These are phyloP conservation scores for Heliopora coerulea DNA, from an alignment of 92 coral and sea anemone species.

Conservation along the genomic window DNA sequence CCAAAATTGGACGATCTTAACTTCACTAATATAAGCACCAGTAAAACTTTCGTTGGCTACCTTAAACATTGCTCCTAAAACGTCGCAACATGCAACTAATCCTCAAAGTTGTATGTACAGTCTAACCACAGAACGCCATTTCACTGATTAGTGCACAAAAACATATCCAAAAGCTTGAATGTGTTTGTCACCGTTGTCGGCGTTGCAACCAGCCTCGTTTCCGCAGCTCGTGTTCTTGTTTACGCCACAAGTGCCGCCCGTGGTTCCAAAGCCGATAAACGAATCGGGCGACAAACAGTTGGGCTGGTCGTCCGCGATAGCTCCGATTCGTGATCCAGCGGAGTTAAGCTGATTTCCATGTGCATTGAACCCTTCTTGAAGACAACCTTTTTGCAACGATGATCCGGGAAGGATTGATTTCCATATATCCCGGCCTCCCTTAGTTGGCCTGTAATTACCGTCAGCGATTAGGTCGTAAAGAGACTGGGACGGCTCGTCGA, in stretches of 20 bases:
- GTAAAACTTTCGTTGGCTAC: too few species aligned
- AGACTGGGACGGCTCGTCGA: constrained; percentile 20
- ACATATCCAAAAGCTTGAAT: constrained; percentile 36
- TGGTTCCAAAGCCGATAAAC: constrained; percentile 57
- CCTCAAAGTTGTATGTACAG: constrained; percentile 48
- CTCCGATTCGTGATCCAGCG: constrained; percentile 57
- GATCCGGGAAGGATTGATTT: constrained; percentile 42
- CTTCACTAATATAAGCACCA: too few species aligned
- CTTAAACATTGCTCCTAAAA: too few species aligned
- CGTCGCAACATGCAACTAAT: too few species aligned
- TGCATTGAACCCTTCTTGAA: constrained; percentile 53
- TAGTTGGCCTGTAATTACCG: constrained; percentile 30
- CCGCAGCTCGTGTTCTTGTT: constrained; percentile 37
- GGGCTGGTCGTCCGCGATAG: constrained; percentile 37
- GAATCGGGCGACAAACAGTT: constrained; percentile 56
- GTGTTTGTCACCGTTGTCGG: not conserved
- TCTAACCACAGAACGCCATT: too few species aligned
- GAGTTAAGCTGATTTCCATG: not conserved
- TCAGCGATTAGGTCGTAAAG: constrained; percentile 35
- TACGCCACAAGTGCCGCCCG: constrained; percentile 13
- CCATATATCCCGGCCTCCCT: constrained; percentile 45
- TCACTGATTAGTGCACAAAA: constrained; percentile 16
- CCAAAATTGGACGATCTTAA: too few species aligned
- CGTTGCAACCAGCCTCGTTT: constrained; percentile 25
- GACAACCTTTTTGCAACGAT: constrained; percentile 40